Base-by-base conservation (phyloP, 1,140 invertebrate genomes). In the Ips typographus region DNA sequence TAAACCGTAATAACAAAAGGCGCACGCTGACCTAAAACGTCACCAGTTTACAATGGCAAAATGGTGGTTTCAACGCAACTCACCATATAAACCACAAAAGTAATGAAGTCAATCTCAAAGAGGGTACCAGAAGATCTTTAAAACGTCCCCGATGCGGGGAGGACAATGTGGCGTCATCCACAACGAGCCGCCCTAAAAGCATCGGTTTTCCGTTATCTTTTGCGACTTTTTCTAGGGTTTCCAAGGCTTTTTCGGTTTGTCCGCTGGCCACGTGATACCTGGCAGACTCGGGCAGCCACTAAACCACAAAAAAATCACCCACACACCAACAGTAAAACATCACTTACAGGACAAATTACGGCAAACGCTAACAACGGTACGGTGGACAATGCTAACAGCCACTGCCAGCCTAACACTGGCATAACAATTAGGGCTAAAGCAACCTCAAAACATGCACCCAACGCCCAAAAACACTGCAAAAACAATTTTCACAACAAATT, bases 1-100 rank as follows among this genome's bases (percentile, higher is more conserved):
- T 43, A 98, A 85, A 1, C 96, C 96, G 80, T 98, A 98, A 79
- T 98, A 98, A 74, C 93, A 96, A 82, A 98, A 98, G 1, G 95
- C 94, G 82, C 94, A 95, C 0, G 92, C 88, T 83, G 95, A 90
- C 94, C 94, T 95, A 65, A 40, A 65, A 22, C 22, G 56, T 61
- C 63, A 42, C 8, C 22, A 36, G 41, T 42, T 60, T 43, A 49
- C 7, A 49, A 38, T 55, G 6, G 41, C 40, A 40, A 58, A 8
- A 55, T 82, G 40, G 36, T 40, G 6, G 47, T 61, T 61, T 38
- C 7, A 65, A 51, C 52, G 2, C 36, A 40, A 49, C 43, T 47
- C 36, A 94, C 95, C 95, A 98, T 71, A 98, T 95, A 74, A 96
- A 89, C 95, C 95, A 98, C 2, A 97, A 82, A 2, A 97, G 82